Conservation (phyloP, 2,888 invertebrate genomes). For the Iselma pallidipennis region DNA sequence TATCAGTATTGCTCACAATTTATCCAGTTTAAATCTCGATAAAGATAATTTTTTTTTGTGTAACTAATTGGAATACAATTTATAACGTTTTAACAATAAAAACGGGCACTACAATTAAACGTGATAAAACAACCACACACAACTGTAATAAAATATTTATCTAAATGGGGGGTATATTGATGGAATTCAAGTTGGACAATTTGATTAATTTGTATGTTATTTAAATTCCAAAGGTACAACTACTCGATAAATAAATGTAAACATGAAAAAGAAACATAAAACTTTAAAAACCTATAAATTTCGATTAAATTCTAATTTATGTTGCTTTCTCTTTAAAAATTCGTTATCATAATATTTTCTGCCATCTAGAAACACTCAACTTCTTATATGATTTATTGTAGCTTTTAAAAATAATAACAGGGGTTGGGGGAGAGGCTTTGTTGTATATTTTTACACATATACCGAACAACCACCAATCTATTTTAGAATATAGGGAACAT, state of each 20-base stretch:
- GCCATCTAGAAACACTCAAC: neutral
- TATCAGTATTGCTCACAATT: neutral
- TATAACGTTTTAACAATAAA: neutral
- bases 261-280: neutral
- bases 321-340: no score
- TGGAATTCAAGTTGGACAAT: neutral
- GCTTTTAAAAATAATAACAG: neutral
- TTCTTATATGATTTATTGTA: neutral
- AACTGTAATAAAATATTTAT: neutral
- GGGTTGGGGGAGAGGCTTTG: neutral
- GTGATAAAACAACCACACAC: neutral
- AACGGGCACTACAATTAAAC: neutral
- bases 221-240: neutral
- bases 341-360: neutral
- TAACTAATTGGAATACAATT: neutral
- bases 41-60: no score
- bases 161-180: neutral
- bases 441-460: neutral
- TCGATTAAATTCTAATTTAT: no score
- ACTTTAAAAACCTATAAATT: no score
- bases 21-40: no score
- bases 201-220: neutral
- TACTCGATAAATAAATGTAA: neutral
- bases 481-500: neutral
- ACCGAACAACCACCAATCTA: neutral